phyloP scores from a whole-genome alignment of 2,113 vertebrate species.

The Speoplatyrhinus poulsoni region DNA sequence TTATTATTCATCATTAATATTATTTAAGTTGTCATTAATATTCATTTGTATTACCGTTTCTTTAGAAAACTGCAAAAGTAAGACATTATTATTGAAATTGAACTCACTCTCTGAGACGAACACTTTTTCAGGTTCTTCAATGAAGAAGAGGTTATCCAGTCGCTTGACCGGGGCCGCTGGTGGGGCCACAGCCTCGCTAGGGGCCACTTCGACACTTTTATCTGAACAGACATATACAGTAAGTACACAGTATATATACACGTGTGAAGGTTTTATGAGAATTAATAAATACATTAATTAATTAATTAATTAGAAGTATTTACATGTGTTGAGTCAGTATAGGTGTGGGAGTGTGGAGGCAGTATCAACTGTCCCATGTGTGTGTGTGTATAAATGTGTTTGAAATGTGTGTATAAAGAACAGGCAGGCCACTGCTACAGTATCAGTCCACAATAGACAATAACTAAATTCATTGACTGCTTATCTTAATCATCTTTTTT shows the following conservation, averaged over 20 bases:
- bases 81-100: neutral
- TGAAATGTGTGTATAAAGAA: neutral
- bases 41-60: neutral
- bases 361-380: neutral
- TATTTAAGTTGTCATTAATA: neutral
- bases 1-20: neutral
- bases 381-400: no score
- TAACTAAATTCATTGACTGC: neutral
- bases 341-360: no score
- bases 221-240: constrained; percentile 68
- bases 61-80: neutral
- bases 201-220: constrained; percentile 62
- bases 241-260: neutral
- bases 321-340: neutral
- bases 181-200: constrained; percentile 14
- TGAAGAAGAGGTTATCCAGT: constrained; percentile 91
- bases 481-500: no score
- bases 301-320: neutral
- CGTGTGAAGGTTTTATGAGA: no score
- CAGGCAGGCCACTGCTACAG: no score
- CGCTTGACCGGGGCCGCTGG: constrained; percentile 77
- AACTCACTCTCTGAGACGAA: constrained; percentile 89
- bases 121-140: constrained; percentile 86
- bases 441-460: neutral
- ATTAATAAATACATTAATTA: no score